Evolutionary conservation across 2,888 invertebrate genomes (phyloP).

Genomic region (Lochmaea crataegi): DNA sequence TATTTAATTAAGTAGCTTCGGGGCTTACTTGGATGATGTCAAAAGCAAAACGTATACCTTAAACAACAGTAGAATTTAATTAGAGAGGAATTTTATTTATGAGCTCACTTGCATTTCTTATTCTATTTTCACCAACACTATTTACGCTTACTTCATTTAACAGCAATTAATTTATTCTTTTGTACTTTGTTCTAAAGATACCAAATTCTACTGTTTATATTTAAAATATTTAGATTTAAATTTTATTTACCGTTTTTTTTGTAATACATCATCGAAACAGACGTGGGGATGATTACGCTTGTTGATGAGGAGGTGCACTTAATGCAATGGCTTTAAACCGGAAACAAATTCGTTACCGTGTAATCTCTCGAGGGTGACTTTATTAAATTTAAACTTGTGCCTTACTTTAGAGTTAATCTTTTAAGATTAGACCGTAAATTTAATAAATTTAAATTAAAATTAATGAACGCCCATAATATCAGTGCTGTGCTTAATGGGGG

Average conservation of each 20-base stretch:
- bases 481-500: slow-evolving; percentile 9
- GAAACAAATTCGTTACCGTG: slow-evolving; percentile 48
- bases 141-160: neutral
- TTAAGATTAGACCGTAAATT: slow-evolving; percentile 27
- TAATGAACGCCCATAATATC: slow-evolving; percentile 34
- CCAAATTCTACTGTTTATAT: no score
- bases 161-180: neutral
- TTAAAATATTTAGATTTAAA: no score
- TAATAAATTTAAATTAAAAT: slow-evolving; percentile 40
- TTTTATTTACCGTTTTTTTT: neutral
- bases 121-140: neutral
- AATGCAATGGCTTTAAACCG: slow-evolving; percentile 43
- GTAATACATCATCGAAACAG: neutral
- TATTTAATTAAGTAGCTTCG: neutral
- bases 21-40: neutral
- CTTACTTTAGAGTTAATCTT: slow-evolving; percentile 42
- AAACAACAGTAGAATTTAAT: neutral
- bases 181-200: no score
- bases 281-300: neutral
- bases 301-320: slow-evolving; percentile 27
- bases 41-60: neutral
- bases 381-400: slow-evolving; percentile 46
- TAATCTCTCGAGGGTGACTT: slow-evolving; percentile 47
- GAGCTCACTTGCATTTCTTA: neutral
- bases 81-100: neutral